Evolutionary conservation across 2,113 vertebrate genomes (phyloP).

Genomic region (Ptilonorhynchus violaceus): DNA sequence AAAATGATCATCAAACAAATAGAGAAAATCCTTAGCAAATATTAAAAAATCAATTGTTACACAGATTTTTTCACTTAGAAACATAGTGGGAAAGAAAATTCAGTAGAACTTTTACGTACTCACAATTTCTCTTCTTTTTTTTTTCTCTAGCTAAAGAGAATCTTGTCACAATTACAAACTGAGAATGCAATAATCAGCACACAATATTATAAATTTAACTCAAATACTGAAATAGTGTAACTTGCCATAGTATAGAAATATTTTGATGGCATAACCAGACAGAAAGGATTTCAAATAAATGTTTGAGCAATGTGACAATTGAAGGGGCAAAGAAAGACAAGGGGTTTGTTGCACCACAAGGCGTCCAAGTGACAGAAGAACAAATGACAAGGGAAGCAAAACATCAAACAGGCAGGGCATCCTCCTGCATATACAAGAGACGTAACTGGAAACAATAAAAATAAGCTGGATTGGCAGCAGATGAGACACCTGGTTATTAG

Average conservation of each 20-base stretch:
- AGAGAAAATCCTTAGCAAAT: not conserved
- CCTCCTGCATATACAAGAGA: not conserved
- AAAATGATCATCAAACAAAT: not conserved
- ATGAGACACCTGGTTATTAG: not conserved
- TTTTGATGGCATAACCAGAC: not conserved
- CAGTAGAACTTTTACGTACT: not conserved
- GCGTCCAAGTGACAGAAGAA: not conserved
- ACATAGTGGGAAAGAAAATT: not conserved
- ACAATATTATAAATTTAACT: not conserved
- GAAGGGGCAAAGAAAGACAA: not conserved
- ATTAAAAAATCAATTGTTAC: not conserved
- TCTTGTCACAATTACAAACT: not conserved
- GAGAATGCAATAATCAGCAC: not conserved
- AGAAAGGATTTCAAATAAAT: not conserved
- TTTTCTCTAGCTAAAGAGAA: not conserved
- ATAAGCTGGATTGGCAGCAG: not conserved
- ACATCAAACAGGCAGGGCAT: not conserved
- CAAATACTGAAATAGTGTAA: not conserved
- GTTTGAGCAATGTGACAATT: not conserved
- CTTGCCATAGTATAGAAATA: not conserved
- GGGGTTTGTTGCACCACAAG: rapidly evolving
- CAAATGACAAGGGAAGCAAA: not conserved
- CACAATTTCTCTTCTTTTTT: not conserved
- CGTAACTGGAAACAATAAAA: not conserved
- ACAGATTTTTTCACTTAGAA: not conserved